Evolutionary conservation across 2,113 vertebrate genomes (phyloP).

Genomic region (Rhabdomys dilectus): DNA sequence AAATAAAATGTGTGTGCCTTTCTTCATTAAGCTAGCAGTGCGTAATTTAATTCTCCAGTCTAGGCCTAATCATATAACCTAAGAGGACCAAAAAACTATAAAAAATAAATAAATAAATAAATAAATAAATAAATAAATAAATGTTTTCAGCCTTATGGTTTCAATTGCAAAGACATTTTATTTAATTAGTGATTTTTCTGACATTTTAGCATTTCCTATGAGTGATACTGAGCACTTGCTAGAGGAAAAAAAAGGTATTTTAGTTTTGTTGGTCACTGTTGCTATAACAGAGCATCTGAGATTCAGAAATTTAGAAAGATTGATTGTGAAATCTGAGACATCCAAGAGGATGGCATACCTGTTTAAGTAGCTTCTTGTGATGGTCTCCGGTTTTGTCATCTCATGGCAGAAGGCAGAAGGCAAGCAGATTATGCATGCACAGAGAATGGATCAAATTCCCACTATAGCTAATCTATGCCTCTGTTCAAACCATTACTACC

Average conservation of each 20-base stretch:
- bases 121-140: neutral
- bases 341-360: neutral
- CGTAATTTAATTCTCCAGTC: neutral
- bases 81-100: neutral
- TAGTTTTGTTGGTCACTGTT: neutral
- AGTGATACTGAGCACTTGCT: neutral
- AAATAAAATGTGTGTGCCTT: neutral
- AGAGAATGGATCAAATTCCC: neutral
- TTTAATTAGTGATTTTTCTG: slow-evolving; percentile 35
- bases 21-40: neutral
- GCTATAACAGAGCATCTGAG: neutral
- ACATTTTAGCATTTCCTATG: neutral
- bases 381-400: neutral
- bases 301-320: neutral
- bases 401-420: neutral
- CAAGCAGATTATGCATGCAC: neutral
- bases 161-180: neutral
- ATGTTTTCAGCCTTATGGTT: neutral
- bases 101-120: too few relatives aligned
- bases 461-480: neutral
- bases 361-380: neutral
- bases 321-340: neutral
- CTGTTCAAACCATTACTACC: neutral
- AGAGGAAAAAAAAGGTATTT: neutral
- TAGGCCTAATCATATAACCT: neutral